Evolutionary conservation across 2,113 vertebrate genomes (phyloP), one percentile per base, ranked within the genome.

Genomic region (Epinephelus fuscoguttatus): DNA sequence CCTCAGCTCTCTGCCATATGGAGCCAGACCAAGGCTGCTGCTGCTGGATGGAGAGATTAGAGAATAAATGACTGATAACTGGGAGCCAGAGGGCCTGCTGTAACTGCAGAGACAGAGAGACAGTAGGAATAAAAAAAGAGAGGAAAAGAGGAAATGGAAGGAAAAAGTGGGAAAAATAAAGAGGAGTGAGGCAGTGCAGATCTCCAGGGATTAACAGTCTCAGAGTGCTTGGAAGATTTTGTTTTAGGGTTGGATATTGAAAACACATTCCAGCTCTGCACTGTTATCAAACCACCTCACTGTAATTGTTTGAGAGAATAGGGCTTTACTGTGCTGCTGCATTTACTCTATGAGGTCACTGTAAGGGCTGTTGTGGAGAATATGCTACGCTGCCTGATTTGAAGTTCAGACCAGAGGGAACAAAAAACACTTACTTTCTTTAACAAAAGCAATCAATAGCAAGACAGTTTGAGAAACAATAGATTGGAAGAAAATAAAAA

Each of bases 1-100:
- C 82, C 84, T 76, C 59, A 68, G 71, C 66, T 49, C 68, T 42
- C 60, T 72, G 84, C 86, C 85, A 89, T 30, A 55, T 90, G 87
- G 80, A 89, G 63, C 25, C 30, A 15, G 70, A 92, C 81, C 80
- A 89, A 80, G 60, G 42, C 78, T 40, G 69, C 69, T 40, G 69
- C 69, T 80, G 33, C 88, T 84, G 85, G 90, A 85, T 80, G 56
- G 11, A 75, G 63, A 88, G 83, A 89, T 90, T 89, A 85, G 27
- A 84, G 83, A 88, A 84, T 73, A 86, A 75, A 75, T 64, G 80
- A 72, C n/a, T 70, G 64, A 80, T 71, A 78, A 67, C 70, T 11
- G 45, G 23, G 40, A 64, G 11, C 77, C 53, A 60, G 67, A 45
- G 62, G 2, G 49, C 21, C 61, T 18, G 47, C 12, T 25, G 33